Evolutionary conservation across 2,113 vertebrate species (phyloP), one percentile per base, ranked within the genome.

Genomic region (Protobothrops flavoviridis): DNA sequence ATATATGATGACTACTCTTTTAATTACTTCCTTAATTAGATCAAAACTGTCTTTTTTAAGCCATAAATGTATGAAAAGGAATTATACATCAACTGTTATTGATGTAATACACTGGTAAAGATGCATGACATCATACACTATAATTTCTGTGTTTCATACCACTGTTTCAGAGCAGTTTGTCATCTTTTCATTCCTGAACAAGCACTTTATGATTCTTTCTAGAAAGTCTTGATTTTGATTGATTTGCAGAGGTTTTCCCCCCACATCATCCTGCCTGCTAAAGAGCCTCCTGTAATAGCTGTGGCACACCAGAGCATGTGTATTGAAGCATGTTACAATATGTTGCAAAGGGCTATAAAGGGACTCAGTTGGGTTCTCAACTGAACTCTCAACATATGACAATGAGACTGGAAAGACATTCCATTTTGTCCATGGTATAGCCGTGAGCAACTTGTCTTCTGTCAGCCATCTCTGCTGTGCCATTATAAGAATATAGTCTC

Each of bases 81-180:
- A 93, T 92, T 94, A 94, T 95, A 91, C 93, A 93, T 64, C 61
- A 64, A 64, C 92, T 95, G 95, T 96, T 95, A 96, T 97, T 93
- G 94, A 91, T 93, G 93, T 93, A 92, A 94, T 95, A 95, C 85
- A 87, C 90, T 93, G 26, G 92, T 94, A 74, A 89, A 57, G 90
- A 91, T 91, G 92, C 55, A 45, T 91, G 74, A 39, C 56, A 43
- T 55, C 94, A 56, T 69, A 48, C 45, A 43, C 59, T 86, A 26
- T 89, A 61, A 64, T 91, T 55, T 59, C 81, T 94, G 93, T 93
- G 24, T 94, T 87, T 94, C 93, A 94, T 87, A 33, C 59, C 85
- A 93, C 48, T 61, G 33, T 93, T 95, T 93, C 91, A 93, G 48
- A 92, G 24, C n/a, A 23, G 45, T 95, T 93, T 91, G 52, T 94